Conservation (phyloP, 2,113 vertebrate species). For the Balaeniceps rex region DNA sequence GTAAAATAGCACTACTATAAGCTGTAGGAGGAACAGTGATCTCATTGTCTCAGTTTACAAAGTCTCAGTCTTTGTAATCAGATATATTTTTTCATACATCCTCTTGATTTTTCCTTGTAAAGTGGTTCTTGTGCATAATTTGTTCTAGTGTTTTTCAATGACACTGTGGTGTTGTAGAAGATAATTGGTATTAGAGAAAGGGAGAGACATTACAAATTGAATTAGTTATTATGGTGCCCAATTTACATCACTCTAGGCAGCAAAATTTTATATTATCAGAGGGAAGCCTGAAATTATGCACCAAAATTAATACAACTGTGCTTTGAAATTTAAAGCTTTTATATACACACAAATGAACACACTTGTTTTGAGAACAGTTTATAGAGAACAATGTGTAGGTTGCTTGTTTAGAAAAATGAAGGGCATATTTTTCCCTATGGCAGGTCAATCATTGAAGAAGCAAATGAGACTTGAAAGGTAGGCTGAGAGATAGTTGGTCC, state of each 20-base stretch:
- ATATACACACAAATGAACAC: background rate
- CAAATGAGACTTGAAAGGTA: background rate
- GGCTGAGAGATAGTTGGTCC: background rate
- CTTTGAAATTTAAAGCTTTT: background rate
- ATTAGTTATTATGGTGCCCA: background rate
- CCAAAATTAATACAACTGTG: background rate
- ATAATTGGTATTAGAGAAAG: slow-evolving; percentile 6
- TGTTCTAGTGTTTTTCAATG: background rate
- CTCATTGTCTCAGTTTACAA: background rate
- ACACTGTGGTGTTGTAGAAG: background rate
- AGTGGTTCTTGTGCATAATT: background rate
- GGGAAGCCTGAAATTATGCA: background rate
- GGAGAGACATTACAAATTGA: slow-evolving; percentile 2
- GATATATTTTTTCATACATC: background rate
- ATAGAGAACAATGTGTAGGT: background rate
- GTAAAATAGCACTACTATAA: background rate
- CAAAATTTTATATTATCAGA: slow-evolving; percentile 18
- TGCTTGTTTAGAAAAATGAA: background rate
- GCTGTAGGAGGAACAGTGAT: background rate
- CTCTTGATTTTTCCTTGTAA: background rate
- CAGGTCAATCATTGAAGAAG: background rate
- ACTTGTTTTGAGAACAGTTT: background rate
- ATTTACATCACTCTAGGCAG: slow-evolving; percentile 11
- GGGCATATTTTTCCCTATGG: background rate
- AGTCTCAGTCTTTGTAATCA: background rate